phyloP scores from a whole-genome alignment of 2,888 invertebrate genomes.

The Noctua janthe region DNA sequence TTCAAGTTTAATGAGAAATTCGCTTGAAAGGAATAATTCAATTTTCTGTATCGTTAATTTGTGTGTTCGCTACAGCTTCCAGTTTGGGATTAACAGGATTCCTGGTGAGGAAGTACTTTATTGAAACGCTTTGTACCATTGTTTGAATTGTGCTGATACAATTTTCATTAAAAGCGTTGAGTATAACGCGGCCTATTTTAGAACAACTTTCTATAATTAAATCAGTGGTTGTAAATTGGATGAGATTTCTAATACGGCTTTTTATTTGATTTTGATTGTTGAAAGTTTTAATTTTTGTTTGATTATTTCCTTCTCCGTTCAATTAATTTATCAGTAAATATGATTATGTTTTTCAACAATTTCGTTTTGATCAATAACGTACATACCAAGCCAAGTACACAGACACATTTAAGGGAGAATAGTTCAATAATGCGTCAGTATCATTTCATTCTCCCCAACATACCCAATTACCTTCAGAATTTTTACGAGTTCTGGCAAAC shows the following conservation, averaged over 20 bases:
- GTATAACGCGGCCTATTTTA: conserved; percentile 51
- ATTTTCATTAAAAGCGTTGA: conserved; percentile 63
- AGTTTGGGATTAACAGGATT: conserved; percentile 70
- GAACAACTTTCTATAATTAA: conserved; percentile 48
- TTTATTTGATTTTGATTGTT: conserved; percentile 37
- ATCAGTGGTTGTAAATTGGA: conserved; percentile 41
- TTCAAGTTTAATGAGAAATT: conserved; percentile 87
- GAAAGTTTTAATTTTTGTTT: conserved; percentile 9
- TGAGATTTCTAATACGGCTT: conserved; percentile 28
- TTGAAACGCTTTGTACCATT: conserved; percentile 62
- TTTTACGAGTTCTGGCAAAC: conserved; percentile 51
- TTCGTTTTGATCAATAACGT: conserved; percentile 2
- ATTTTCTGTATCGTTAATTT: conserved; percentile 79
- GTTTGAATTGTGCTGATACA: conserved; percentile 60
- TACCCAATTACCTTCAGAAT: conserved; percentile 51
- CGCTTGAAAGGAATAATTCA: conserved; percentile 83
- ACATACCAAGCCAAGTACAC: neutral
- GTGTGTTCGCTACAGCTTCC: conserved; percentile 64
- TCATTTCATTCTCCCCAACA: conserved; percentile 44
- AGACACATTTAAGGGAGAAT: conserved; percentile 4
- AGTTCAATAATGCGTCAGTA: conserved; percentile 29
- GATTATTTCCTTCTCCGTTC: conserved; percentile 4
- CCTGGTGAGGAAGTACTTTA: conserved; percentile 73
- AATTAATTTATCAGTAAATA: neutral
- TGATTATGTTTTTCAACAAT: neutral